phyloP scores from a whole-genome alignment of 2,113 vertebrate species.

The Panurus biarmicus region DNA sequence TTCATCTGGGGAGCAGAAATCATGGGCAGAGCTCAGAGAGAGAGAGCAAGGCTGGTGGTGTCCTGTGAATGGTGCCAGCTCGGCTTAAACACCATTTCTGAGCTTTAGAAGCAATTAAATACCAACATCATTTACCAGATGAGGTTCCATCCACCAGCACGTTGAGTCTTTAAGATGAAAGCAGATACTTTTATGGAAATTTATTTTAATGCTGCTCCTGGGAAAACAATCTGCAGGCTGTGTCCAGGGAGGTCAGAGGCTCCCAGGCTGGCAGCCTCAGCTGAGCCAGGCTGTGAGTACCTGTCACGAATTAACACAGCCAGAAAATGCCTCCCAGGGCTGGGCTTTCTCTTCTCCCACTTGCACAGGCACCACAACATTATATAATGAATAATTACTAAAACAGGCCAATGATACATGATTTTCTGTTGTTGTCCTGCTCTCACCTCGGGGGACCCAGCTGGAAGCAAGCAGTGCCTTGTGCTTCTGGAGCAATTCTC shows the following conservation, averaged over 20 bases:
- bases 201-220: not conserved
- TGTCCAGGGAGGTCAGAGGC: not conserved
- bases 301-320: not conserved
- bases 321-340: not conserved
- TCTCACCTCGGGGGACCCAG: not conserved
- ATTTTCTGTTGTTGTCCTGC: not conserved
- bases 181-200: not conserved
- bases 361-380: not conserved
- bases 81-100: not conserved
- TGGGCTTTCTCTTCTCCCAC: not conserved
- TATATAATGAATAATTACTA: not conserved
- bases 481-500: not conserved
- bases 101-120: not conserved
- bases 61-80: not conserved
- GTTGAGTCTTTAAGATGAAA: not conserved
- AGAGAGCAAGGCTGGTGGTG: not conserved
- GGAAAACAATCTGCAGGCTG: not conserved
- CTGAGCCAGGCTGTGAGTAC: not conserved
- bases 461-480: not conserved
- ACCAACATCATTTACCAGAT: not conserved
- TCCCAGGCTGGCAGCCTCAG: not conserved
- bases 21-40: not conserved
- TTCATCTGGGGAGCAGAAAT: not conserved
- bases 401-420: not conserved
- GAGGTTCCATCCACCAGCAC: not conserved